Evolutionary conservation across 2,888 invertebrate genomes (phyloP).

Genomic region (Tinea semifulvella): DNA sequence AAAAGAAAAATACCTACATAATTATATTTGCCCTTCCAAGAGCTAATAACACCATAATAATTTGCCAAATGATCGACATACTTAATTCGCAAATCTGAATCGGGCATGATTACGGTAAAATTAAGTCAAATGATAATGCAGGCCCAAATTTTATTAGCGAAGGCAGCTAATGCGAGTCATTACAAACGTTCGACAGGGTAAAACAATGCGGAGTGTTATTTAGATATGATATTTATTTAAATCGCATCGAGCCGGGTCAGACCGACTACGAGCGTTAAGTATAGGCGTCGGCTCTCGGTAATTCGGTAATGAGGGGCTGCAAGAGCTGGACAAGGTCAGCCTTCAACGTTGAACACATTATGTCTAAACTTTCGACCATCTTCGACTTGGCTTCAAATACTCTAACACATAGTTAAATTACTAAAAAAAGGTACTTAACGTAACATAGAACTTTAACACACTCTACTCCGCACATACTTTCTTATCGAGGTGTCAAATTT

Average conservation of each 20-base stretch:
- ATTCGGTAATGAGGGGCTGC: constrained; percentile 63
- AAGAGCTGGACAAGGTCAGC: constrained; percentile 50
- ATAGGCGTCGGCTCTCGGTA: constrained; percentile 53
- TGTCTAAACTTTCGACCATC: constrained; percentile 7
- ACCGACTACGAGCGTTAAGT: constrained; percentile 44
- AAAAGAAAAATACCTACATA: neutral
- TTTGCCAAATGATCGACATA: constrained; percentile 11
- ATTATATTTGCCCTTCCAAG: neutral
- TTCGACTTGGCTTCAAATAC: neutral
- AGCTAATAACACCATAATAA: constrained; percentile 1
- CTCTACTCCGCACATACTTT: too few relatives aligned
- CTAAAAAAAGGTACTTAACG: too few relatives aligned
- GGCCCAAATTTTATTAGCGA: constrained; percentile 61
- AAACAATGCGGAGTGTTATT: constrained; percentile 60
- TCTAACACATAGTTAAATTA: too few relatives aligned
- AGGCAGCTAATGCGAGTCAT: constrained; percentile 55
- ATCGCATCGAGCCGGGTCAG: constrained; percentile 30
- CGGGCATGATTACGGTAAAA: constrained; percentile 51
- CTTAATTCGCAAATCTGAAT: constrained; percentile 40
- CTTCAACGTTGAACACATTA: constrained; percentile 33
- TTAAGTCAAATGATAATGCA: constrained; percentile 52
- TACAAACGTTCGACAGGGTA: constrained; percentile 36
- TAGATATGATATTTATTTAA: constrained; percentile 65
- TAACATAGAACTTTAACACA: too few relatives aligned
- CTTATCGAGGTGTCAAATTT: too few relatives aligned